Conservation (phyloP, 1,140 invertebrate species). For the Procambarus clarkii region DNA sequence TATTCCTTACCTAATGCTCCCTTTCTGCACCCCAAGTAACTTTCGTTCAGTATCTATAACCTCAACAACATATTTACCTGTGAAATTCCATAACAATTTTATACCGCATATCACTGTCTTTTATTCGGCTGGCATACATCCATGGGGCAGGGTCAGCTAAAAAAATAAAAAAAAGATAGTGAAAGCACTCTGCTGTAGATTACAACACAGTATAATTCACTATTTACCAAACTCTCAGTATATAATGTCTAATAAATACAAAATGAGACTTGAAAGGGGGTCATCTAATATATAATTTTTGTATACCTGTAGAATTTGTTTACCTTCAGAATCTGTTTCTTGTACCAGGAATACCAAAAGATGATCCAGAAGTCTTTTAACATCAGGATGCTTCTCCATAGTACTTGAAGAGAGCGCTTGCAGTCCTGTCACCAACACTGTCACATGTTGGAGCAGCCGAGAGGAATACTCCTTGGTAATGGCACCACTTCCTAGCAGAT, state of each 20-base stretch:
- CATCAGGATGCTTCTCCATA: conserved; percentile 30
- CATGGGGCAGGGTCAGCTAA: conserved; percentile 44
- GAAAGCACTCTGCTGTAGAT: background rate
- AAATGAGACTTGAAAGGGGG: no score
- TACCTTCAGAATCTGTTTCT: conserved; percentile 7
- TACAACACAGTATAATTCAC: background rate
- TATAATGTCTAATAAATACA: background rate
- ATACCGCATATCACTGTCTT: conserved; percentile 38
- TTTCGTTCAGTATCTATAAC: background rate
- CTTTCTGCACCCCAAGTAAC: background rate
- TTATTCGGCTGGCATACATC: conserved; percentile 45
- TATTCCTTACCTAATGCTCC: background rate
- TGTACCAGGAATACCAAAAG: conserved; percentile 52
- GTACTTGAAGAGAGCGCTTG: conserved; percentile 10
- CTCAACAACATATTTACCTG: conserved; percentile 14
- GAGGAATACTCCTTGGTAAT: conserved; percentile 3
- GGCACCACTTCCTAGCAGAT: conserved; percentile 43
- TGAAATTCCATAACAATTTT: conserved; percentile 28
- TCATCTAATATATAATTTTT: no score
- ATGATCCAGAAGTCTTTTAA: conserved; percentile 34
- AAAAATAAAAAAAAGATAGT: background rate
- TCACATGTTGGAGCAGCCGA: background rate
- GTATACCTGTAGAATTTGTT: background rate
- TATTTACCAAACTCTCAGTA: background rate
- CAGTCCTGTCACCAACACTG: conserved; percentile 9